These are phyloP conservation scores for Ceriagrion tenellum DNA, from an alignment of 2,888 invertebrate species.

Conservation along the genomic window DNA sequence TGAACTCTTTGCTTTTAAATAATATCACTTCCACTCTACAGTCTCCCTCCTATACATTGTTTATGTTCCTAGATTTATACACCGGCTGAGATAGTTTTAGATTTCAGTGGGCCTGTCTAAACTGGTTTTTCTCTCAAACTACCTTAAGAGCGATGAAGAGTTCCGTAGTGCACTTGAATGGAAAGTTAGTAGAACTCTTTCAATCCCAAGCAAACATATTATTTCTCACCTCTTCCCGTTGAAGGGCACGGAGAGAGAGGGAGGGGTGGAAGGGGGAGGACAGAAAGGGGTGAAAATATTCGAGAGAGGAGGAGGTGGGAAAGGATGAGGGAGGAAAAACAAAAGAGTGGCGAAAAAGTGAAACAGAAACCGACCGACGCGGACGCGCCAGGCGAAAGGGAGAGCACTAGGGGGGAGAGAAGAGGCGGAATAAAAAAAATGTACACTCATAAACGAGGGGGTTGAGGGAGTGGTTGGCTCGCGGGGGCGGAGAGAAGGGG, in stretches of 20 bases:
- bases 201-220: no score
- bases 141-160: no score
- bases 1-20: no score
- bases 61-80: no score
- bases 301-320: neutral
- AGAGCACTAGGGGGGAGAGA: neutral
- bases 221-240: no score
- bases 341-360: neutral
- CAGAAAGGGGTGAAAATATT: neutral
- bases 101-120: no score
- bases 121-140: no score
- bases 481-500: neutral
- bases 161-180: no score
- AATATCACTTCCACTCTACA: no score
- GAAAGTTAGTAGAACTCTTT: no score
- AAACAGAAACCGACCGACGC: neutral
- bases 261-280: neutral
- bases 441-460: neutral
- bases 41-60: no score
- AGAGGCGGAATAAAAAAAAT: neutral
- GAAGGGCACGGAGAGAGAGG: neutral
- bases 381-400: neutral
- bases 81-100: no score
- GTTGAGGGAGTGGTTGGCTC: neutral
- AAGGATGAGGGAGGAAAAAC: neutral